A percentile compares a stretch with the other conserved stretches of the same genome.
These are phyloP conservation scores for Ia io DNA, from an alignment of 2,113 vertebrate species.

Conservation along the genomic window DNA sequence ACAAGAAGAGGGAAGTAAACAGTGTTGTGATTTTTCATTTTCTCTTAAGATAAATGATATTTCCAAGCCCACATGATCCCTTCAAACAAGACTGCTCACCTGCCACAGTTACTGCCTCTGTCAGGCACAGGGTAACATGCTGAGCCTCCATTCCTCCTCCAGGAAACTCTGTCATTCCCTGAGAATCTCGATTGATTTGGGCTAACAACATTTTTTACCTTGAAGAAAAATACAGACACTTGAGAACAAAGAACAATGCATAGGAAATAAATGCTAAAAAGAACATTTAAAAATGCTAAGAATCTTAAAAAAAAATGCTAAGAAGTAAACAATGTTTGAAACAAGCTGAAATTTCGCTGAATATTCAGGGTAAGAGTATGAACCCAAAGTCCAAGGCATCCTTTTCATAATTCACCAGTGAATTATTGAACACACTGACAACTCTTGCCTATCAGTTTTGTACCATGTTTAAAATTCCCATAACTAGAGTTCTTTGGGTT, in stretches of 20 bases:
- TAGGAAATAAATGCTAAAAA: constrained; percentile 33
- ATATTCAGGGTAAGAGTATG: background rate
- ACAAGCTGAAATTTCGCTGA: constrained; percentile 28
- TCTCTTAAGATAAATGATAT: constrained; percentile 8
- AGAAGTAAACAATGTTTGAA: background rate
- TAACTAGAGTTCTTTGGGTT: background rate
- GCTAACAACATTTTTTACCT: constrained; percentile 97
- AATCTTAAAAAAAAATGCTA: constrained; percentile 3
- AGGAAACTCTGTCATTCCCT: constrained; percentile 97
- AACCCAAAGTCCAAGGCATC: background rate
- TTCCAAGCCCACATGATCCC: background rate
- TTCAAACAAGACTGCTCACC: constrained; percentile 82
- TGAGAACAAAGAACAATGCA: constrained; percentile 51
- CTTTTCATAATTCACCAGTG: constrained; percentile 23
- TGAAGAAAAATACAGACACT: constrained; percentile 69
- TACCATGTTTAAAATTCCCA: background rate
- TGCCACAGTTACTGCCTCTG: constrained; percentile 95
- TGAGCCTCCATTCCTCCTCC: constrained; percentile 94
- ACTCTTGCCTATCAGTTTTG: background rate
- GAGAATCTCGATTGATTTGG: constrained; percentile 97
- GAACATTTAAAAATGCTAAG: background rate
- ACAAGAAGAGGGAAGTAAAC: background rate
- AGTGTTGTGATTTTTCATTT: background rate
- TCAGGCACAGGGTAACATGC: constrained; percentile 95
- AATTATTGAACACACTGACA: background rate